Base-by-base conservation (phyloP, 2,888 invertebrate genomes). In the Dasypogon diadema region DNA sequence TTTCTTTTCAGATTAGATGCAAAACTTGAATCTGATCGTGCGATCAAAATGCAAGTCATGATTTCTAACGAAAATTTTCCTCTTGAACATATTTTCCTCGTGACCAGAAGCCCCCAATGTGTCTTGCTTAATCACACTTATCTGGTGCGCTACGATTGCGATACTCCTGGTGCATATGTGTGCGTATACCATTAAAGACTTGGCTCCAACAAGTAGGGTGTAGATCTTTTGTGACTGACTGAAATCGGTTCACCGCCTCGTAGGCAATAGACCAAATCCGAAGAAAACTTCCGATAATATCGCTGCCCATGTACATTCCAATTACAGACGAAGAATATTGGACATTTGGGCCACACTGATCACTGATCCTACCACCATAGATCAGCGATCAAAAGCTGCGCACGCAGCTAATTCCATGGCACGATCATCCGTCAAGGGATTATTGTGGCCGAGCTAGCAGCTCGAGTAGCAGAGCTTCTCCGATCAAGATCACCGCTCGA, bases 181-280 rank as follows among this genome's bases (percentile, higher is more conserved):
- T 60, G 37, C 37, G n/a, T 60, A 12, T 12, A n/a, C 42, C 42
- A 3, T 12, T 6, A 12, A 12, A 12, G n/a, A 42, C 12, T 12
- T 42, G 3, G 16, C 26, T 26, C n/a, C 16, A 60, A 37, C 37
- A 21, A 37, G 60, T 18, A 18, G 60, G 60, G 60, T 60, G 42
- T 60, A 21, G 42, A 60, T 37, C 37, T 42, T n/a, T 60, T 60
- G 30, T 51, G 51, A 34, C 51, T 16, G 21, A 54, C 26, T 12
- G 21, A 24, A 70, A 70, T 70, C 51, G 54, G 30, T 70, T 70
- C 34, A 70, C 54, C 70, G 70, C 54, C 70, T 70, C 37, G 18
- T 70, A 54, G 34, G 70, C 54, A 70, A 70, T 70, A 54, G 70
- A 70, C 70, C 70, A 70, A 65, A 46, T 46, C 46, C 22, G 10